phyloP scores from a whole-genome alignment of 2,888 invertebrate genomes.

The Pegoplata infirma region DNA sequence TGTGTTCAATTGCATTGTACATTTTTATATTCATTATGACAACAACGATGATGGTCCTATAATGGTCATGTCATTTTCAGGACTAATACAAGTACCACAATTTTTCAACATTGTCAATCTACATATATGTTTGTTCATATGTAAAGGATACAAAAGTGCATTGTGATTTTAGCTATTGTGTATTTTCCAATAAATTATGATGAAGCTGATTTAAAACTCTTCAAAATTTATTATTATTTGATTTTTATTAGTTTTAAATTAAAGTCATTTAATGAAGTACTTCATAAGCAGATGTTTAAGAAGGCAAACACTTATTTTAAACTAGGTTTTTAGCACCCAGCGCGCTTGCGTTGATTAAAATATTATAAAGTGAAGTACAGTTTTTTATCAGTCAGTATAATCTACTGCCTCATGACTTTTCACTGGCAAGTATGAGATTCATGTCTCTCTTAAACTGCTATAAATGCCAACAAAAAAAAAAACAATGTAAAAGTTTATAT shows the following conservation, averaged over 20 bases:
- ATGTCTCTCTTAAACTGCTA: too few species aligned
- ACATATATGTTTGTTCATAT: neutral
- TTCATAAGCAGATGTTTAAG: slow-evolving; percentile 21
- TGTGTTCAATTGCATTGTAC: neutral
- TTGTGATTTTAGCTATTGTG: slow-evolving; percentile 45
- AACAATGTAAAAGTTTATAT: too few species aligned
- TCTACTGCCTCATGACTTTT: too few species aligned
- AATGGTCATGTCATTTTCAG: slow-evolving; percentile 61
- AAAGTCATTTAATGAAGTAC: neutral
- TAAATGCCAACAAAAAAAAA: too few species aligned
- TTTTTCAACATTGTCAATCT: slow-evolving; percentile 37
- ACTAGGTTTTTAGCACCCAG: too few species aligned
- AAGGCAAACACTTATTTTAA: too few species aligned
- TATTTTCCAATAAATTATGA: slow-evolving; percentile 64
- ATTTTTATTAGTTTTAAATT: slow-evolving; percentile 45
- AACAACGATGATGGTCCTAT: slow-evolving; percentile 53
- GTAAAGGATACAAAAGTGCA: slow-evolving; percentile 41
- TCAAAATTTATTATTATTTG: slow-evolving; percentile 47
- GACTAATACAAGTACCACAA: slow-evolving; percentile 38
- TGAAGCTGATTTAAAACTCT: slow-evolving; percentile 59
- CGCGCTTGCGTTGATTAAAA: too few species aligned
- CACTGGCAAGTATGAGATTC: too few species aligned
- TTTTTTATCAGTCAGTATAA: too few species aligned
- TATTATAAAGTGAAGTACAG: too few species aligned
- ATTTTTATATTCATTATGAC: slow-evolving; percentile 40